Conservation (phyloP, 35 echinoderm and acorn worm species). For the Eucidaris tribuloides region DNA sequence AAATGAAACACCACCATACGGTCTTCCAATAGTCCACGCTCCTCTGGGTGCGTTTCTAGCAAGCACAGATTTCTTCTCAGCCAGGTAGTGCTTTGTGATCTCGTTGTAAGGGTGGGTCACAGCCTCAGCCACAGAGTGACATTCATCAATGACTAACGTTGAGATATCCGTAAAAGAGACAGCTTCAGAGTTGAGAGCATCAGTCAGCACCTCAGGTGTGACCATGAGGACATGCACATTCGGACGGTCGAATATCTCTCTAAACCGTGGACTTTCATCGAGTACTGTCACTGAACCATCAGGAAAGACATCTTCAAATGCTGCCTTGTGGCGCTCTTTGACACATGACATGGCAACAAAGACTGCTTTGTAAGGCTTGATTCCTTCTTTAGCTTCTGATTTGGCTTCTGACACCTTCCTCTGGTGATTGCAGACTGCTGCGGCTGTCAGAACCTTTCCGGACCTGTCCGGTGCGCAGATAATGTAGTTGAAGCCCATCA, state of each 20-base stretch:
- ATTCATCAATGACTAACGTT: not conserved
- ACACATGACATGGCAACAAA: not conserved
- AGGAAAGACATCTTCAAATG: slow-evolving; percentile 1
- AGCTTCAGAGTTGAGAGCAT: not conserved
- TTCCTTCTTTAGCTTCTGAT: not conserved
- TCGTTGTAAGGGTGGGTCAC: slow-evolving; percentile 3
- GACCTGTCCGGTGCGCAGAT: not conserved
- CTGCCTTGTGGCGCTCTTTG: not conserved
- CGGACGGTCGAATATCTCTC: slow-evolving; percentile 3
- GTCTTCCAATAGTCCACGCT: slow-evolving; percentile 8
- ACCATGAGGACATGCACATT: not conserved
- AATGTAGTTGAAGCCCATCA: slow-evolving; percentile 27
- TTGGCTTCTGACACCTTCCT: not conserved
- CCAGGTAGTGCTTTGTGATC: not conserved
- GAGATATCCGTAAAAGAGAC: not conserved
- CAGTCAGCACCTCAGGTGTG: not conserved
- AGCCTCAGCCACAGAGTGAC: not conserved
- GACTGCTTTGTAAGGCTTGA: not conserved
- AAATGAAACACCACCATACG: not conserved
- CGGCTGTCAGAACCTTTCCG: not conserved
- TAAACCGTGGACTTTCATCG: not conserved
- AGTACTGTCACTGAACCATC: not conserved
- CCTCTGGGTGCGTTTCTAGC: slow-evolving; percentile 5
- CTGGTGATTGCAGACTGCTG: not conserved
- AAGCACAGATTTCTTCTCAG: not conserved